phyloP scores from a whole-genome alignment of 2,888 invertebrate genomes.

The Dorcus hopei region DNA sequence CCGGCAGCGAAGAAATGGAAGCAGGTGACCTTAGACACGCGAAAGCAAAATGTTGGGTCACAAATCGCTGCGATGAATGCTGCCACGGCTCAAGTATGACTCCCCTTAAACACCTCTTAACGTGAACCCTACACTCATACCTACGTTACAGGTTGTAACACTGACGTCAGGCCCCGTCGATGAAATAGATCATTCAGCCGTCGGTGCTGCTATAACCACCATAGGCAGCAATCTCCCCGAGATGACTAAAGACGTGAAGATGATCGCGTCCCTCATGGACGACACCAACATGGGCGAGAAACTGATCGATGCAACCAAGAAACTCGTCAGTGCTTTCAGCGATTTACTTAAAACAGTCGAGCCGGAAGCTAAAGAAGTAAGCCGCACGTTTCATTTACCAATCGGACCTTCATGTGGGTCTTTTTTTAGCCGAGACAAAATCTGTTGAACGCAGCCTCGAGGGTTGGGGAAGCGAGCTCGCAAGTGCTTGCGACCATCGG shows the following conservation, averaged over 20 bases:
- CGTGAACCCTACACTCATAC: background rate
- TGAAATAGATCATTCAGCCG: slow-evolving; percentile 92
- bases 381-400: background rate
- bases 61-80: slow-evolving; percentile 99
- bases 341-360: slow-evolving; percentile 94
- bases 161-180: slow-evolving; percentile 64
- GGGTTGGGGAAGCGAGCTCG: slow-evolving; percentile 95
- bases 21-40: slow-evolving; percentile 89
- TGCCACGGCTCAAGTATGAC: slow-evolving; percentile 90
- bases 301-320: slow-evolving; percentile 86
- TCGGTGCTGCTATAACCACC: slow-evolving; percentile 95
- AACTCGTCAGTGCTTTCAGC: slow-evolving; percentile 89
- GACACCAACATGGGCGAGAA: slow-evolving; percentile 79
- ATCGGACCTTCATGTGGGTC: slow-evolving; percentile 16
- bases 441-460: slow-evolving; percentile 90
- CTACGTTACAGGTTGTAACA: slow-evolving; percentile 39
- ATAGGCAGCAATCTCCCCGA: slow-evolving; percentile 96
- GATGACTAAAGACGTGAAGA: slow-evolving; percentile 89
- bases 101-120: background rate
- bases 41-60: slow-evolving; percentile 93
- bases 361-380: slow-evolving; percentile 79
- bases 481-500: slow-evolving; percentile 90
- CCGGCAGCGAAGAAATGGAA: slow-evolving; percentile 90
- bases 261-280: slow-evolving; percentile 94
- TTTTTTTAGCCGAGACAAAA: slow-evolving; percentile 71